These are phyloP conservation scores for Drosophila imparisetae DNA, from an alignment of 2,888 invertebrate genomes.

Conservation along the genomic window DNA sequence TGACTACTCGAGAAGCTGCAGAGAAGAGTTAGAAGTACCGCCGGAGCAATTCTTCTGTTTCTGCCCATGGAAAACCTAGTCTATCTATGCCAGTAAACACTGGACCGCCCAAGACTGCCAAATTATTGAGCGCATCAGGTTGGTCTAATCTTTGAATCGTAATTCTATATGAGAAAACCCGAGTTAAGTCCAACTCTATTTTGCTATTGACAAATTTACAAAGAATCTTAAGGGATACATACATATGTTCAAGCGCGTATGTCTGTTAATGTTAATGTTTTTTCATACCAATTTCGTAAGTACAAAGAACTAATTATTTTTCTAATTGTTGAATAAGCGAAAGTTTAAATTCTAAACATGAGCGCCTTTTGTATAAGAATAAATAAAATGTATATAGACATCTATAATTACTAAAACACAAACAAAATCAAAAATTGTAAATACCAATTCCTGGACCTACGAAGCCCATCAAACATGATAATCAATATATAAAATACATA, in stretches of 20 bases:
- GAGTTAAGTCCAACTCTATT: not conserved
- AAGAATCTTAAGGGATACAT: slow-evolving; percentile 5
- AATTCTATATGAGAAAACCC: not conserved
- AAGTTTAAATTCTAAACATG: not conserved
- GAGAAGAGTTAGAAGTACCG: not conserved
- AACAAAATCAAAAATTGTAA: not conserved
- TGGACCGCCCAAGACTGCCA: not conserved
- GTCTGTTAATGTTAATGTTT: not conserved
- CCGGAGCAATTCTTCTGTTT: not conserved
- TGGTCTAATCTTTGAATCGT: not conserved
- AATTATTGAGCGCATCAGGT: not conserved
- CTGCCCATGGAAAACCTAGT: not conserved
- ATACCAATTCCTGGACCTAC: not conserved
- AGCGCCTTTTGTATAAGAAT: not conserved
- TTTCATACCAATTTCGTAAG: not conserved
- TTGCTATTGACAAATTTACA: not conserved
- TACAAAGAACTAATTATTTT: not conserved
- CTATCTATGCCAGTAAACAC: not conserved
- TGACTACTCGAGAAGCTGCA: not conserved
- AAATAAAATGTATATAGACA: not conserved
- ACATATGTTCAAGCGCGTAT: not conserved
- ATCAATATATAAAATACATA: slow-evolving; percentile 37
- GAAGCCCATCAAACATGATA: slow-evolving; percentile 19
- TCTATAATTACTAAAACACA: not conserved
- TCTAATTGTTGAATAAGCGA: not conserved